Evolutionary conservation across 2,888 invertebrate species (phyloP).

Genomic region (Ichneumoninae sp.): DNA sequence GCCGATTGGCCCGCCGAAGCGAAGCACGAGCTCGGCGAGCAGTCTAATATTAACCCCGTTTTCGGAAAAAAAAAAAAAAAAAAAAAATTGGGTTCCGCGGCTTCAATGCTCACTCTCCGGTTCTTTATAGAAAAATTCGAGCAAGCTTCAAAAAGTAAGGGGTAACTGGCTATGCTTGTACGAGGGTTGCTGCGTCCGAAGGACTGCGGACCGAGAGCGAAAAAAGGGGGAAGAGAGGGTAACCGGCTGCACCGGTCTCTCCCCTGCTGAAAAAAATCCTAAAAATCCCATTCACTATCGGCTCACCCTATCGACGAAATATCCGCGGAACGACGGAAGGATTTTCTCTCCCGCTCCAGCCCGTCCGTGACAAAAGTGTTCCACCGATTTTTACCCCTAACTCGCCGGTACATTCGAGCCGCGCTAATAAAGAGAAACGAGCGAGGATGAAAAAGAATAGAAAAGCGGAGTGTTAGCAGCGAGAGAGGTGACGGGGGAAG

Average conservation of each 20-base stretch:
- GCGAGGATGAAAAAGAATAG: conserved; percentile 21
- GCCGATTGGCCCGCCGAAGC: conserved; percentile 61
- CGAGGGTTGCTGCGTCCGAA: conserved; percentile 52
- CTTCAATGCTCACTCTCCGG: conserved; percentile 20
- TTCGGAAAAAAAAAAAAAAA: conserved; percentile 38
- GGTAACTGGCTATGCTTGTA: conserved; percentile 63
- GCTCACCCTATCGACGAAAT: conserved; percentile 71
- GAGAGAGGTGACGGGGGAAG: conserved; percentile 30
- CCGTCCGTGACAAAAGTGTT: conserved; percentile 67
- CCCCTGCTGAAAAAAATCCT: conserved; percentile 50
- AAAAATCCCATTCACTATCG: conserved; percentile 70
- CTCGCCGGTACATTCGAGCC: conserved; percentile 50
- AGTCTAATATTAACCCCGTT: conserved; percentile 70
- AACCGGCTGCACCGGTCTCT: conserved; percentile 65
- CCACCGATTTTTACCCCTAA: conserved; percentile 66
- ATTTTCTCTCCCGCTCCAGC: conserved; percentile 55
- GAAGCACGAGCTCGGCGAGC: conserved; percentile 54
- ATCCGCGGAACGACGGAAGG: conserved; percentile 66
- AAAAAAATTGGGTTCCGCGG: conserved; percentile 33
- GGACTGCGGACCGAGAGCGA: conserved; percentile 30
- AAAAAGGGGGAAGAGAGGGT: conserved; percentile 54
- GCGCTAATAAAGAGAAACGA: conserved; percentile 61
- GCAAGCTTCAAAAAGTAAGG: conserved; percentile 56
- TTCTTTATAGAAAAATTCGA: conserved; percentile 63
- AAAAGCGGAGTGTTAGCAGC: conserved; percentile 22